Evolutionary conservation across 2,113 vertebrate genomes (phyloP).

Genomic region (Lynx canadensis): DNA sequence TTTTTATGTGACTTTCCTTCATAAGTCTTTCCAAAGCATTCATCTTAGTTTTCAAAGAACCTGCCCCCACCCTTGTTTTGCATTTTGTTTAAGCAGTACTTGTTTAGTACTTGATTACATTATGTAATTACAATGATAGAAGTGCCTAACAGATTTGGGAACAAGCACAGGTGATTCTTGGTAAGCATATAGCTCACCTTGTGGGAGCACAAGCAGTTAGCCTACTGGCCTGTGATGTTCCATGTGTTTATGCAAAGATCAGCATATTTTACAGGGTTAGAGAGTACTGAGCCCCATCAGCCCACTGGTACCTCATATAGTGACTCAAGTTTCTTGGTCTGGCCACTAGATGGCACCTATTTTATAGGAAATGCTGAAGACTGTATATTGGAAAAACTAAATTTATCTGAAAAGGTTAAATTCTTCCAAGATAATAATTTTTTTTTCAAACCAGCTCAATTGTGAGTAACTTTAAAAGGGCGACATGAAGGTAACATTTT

Average conservation of each 20-base stretch:
- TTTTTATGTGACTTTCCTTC: background rate
- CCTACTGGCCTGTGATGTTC: background rate
- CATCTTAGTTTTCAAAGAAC: background rate
- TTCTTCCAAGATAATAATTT: constrained; percentile 31
- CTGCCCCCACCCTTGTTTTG: background rate
- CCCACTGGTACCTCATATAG: background rate
- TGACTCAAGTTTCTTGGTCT: constrained; percentile 24
- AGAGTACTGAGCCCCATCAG: background rate
- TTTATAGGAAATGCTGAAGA: constrained; percentile 56
- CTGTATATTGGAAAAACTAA: constrained; percentile 25
- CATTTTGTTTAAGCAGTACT: background rate
- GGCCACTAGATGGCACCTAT: constrained; percentile 75
- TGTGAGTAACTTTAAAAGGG: constrained; percentile 37
- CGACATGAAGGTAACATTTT: background rate
- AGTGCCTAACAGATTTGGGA: background rate
- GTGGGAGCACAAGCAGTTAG: background rate
- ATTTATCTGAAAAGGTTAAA: constrained; percentile 26
- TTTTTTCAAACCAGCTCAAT: background rate
- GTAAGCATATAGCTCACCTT: background rate
- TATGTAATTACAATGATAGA: background rate
- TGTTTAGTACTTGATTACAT: background rate
- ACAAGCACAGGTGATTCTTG: background rate
- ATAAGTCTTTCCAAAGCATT: background rate
- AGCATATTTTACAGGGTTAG: background rate
- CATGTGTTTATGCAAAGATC: background rate